Evolutionary conservation across 1,140 invertebrate species (phyloP), one percentile per base, ranked within the genome.

Genomic region (Zaprionus africanus): DNA sequence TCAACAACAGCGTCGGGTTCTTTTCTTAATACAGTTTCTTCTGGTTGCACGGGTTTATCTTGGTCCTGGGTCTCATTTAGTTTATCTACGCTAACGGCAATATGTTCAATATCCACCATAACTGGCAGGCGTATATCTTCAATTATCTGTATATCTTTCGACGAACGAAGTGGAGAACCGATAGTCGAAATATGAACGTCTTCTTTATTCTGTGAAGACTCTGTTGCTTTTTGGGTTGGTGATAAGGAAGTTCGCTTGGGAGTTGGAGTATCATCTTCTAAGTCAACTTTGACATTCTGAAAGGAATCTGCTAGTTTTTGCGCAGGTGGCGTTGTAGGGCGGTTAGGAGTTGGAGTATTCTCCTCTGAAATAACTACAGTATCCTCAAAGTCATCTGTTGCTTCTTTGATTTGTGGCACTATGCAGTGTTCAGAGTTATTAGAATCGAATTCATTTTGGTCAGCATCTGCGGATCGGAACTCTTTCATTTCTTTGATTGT

Each of bases 41-140:
- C 43, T 22, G 1, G 43, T 11, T 26, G 38, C 28, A 34, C 24
- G 19, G 15, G n/a, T 6, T n/a, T 19, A 11, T 26, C 22, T 12
- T 24, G 26, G 1, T 69, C 28, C 1, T 38, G 13, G 4, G 4
- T 34, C 15, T 65, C 62, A 31, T 17, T 60, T 3, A 53, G 17
- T 1, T 24, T 56, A 60, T 88, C 74, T 12, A 88, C 81, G 4
- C 59, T 59, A 13, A 73, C 3, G 5, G 85, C 67, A 58, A 88
- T 79, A 46, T 82, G n/a, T 6, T 79, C 81, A 22, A 88, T 79
- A 49, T 90, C 63, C 7, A 78, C 64, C 38, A 69, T 81, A 13
- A 61, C 28, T 0, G 85, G 82, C 54, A 90, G 49, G 0, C 79
- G 76, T 26, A 90, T 80, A 24, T 85, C 61, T 28, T 90, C 85